A percentile compares a stretch with the other conserved stretches of the same genome.
Evolutionary conservation across 2,113 vertebrate species (phyloP).

Genomic region (Myxocyprinus asiaticus): DNA sequence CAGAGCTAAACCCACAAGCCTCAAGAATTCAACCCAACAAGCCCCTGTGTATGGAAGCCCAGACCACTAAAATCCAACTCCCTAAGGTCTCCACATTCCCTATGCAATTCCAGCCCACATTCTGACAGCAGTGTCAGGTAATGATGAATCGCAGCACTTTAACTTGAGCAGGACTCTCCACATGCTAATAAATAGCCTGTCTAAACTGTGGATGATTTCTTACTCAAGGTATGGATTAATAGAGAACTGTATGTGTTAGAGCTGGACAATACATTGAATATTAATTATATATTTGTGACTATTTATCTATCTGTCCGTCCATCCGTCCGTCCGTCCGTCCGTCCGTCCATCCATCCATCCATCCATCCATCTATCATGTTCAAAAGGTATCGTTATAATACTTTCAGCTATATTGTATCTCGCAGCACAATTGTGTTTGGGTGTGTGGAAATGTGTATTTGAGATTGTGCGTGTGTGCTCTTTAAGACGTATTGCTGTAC

Average conservation of each 20-base stretch:
- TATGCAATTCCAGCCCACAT: constrained; percentile 24
- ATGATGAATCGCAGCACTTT: constrained; percentile 37
- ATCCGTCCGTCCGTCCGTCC: no score
- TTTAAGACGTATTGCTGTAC: constrained; percentile 1
- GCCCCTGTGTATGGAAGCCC: neutral
- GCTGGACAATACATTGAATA: neutral
- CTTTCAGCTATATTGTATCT: no score
- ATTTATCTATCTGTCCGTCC: neutral
- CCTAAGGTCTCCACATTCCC: neutral
- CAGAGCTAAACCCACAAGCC: constrained; percentile 21
- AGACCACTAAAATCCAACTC: neutral
- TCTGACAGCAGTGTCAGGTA: constrained; percentile 33
- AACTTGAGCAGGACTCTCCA: constrained; percentile 30
- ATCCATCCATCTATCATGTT: no score
- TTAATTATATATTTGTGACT: neutral
- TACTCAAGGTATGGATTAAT: constrained; percentile 28
- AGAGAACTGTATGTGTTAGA: neutral
- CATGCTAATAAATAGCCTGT: constrained; percentile 31
- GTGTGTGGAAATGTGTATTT: neutral
- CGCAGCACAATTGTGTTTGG: neutral
- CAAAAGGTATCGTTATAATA: no score
- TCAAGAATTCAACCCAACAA: no score
- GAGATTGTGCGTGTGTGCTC: constrained; percentile 6
- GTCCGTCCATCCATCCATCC: no score
- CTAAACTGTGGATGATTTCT: constrained; percentile 31